These are phyloP conservation scores for Perca flavescens DNA, from an alignment of 2,113 vertebrate genomes.

Conservation along the genomic window DNA sequence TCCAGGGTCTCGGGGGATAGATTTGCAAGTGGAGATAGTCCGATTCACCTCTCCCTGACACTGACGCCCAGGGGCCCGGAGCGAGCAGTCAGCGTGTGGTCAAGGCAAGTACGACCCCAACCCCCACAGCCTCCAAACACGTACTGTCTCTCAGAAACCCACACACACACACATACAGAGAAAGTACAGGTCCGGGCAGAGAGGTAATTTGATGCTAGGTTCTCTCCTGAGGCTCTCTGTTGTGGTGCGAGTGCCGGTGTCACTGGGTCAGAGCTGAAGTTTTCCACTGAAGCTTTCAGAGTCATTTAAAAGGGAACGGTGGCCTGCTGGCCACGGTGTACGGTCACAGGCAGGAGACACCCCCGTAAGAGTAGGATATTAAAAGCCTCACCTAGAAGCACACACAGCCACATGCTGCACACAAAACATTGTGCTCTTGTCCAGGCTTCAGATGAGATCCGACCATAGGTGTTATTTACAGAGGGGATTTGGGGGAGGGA, in stretches of 20 bases:
- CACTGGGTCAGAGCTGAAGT: constrained; percentile 62
- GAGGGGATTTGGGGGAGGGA: no score
- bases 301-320: constrained; percentile 46
- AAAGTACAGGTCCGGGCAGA: constrained; percentile 55
- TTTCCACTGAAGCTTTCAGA: constrained; percentile 66
- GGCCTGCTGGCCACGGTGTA: neutral
- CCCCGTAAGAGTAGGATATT: constrained; percentile 10
- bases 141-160: constrained; percentile 39
- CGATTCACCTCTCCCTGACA: constrained; percentile 84
- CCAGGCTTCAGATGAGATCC: neutral
- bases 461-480: no score
- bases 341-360: constrained; percentile 18
- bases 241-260: constrained; percentile 47
- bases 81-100: constrained; percentile 77
- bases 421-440: neutral
- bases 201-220: constrained; percentile 68
- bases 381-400: constrained; percentile 12
- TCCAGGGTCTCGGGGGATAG: constrained; percentile 72
- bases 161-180: constrained; percentile 7
- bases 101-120: constrained; percentile 64
- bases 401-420: neutral
- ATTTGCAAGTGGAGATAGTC: constrained; percentile 79
- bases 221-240: constrained; percentile 47
- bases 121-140: constrained; percentile 47
- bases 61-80: constrained; percentile 64